These are phyloP conservation scores for Zaprionus taronus DNA, from an alignment of 1,140 invertebrate species.

Conservation along the genomic window DNA sequence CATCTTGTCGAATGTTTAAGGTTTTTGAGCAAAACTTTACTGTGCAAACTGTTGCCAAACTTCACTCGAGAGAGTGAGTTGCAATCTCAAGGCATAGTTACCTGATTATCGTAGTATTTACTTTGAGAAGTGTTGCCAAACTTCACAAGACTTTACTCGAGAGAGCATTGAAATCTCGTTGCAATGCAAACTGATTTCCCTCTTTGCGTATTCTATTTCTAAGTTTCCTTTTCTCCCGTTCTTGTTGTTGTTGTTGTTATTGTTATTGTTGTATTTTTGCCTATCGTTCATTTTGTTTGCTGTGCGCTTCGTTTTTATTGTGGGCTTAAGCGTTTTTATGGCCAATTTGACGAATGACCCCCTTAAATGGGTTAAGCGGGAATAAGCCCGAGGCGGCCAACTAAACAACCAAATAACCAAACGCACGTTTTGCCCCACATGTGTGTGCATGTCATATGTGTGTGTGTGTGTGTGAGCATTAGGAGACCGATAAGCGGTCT, in stretches of 20 bases:
- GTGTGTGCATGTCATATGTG: constrained; percentile 6
- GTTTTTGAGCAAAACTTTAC: not conserved
- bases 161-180: constrained; percentile 33
- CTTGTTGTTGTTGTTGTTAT: constrained; percentile 18
- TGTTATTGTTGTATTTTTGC: constrained; percentile 27
- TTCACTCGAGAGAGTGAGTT: constrained; percentile 14
- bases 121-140: not conserved
- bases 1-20: not conserved
- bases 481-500: constrained; percentile 44
- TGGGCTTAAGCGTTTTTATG: constrained; percentile 72
- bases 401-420: constrained; percentile 53
- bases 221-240: constrained; percentile 3
- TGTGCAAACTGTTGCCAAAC: not conserved
- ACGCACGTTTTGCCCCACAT: constrained; percentile 30
- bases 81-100: constrained; percentile 1
- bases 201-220: constrained; percentile 4
- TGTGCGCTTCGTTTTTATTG: constrained; percentile 54
- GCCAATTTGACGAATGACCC: constrained; percentile 76
- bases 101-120: constrained; percentile 12
- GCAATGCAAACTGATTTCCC: constrained; percentile 16
- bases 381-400: constrained; percentile 49
- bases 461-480: constrained; percentile 20
- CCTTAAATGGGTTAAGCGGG: constrained; percentile 70
- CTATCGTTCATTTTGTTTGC: constrained; percentile 42
- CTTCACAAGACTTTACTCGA: not conserved